phyloP scores from a whole-genome alignment of 2,797 vertebrate species.

The Pteropus rufus region DNA sequence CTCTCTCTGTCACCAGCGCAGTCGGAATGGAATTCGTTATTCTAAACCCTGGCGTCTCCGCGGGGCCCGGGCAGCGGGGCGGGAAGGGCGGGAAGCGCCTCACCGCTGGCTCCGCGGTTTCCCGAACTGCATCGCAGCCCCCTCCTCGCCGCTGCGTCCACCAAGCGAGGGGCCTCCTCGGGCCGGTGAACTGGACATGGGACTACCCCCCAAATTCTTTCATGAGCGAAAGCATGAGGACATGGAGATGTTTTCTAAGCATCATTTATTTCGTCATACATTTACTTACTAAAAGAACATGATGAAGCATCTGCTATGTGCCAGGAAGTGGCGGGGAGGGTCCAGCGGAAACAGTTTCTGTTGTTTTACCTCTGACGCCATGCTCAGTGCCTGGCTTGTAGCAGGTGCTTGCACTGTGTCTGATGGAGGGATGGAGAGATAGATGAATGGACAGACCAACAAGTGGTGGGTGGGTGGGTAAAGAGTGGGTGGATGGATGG shows the following conservation, averaged over 20 bases:
- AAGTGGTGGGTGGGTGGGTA: neutral
- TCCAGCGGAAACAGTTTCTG: neutral
- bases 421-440: too few species aligned
- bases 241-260: neutral
- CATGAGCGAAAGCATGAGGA: neutral
- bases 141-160: neutral
- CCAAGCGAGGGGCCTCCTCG: too few species aligned
- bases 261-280: fast-evolving
- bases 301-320: neutral
- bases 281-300: neutral
- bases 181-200: neutral
- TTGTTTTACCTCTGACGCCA: neutral
- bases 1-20: neutral
- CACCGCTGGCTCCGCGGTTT: neutral
- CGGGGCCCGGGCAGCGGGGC: neutral
- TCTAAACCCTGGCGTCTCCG: neutral
- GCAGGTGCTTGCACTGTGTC: neutral
- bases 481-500: neutral
- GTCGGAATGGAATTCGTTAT: neutral
- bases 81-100: neutral
- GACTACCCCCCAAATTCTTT: neutral
- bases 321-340: neutral
- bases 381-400: neutral
- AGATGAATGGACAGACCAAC: too few species aligned
- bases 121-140: neutral